Evolutionary conservation across 2,113 vertebrate species (phyloP), one percentile per base, ranked within the genome.

Genomic region (Acrocephalus arundinaceus): DNA sequence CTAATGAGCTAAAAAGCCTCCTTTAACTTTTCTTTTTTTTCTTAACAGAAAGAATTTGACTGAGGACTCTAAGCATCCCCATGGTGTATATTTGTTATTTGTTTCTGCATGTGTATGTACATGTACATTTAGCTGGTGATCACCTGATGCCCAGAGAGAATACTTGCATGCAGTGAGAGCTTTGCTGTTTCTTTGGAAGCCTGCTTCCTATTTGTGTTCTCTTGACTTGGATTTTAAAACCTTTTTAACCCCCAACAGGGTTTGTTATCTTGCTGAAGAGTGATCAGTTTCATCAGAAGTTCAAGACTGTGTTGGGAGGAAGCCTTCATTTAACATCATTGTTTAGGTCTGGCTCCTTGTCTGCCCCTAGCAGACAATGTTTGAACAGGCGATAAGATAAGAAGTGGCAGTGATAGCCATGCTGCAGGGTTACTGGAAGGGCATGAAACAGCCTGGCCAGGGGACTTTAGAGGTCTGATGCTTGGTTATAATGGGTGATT

Each of bases 401-500:
- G 94, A 92, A 94, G 94, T 90, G 96, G 91, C 95, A 96, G 95
- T 16, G 80, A 96, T 96, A 96, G 72, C 90, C 59, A 13, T 13
- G 91, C 95, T 93, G 91, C 88, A 82, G 95, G 95, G 92, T 97
- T 94, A 96, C 92, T 95, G 95, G 37, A 23, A 95, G 95, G 95
- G 88, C 95, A 95, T n/a, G 58, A 68, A 96, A 31, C 90, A 85
- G 83, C 23, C 87, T 95, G 95, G 85, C 85, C 67, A 41, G 70
- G 67, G 92, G 76, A 77, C 76, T 93, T 43, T 0, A 33, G 87
- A 62, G 71, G 19, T 65, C 87, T 91, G 86, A 80, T 91, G 91
- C 84, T 58, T 58, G 45, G 27, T 63, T 93, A 25, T n/a, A 80
- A 59, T 59, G 84, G 77, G 79, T 96, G 96, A 97, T 96, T 95